Percentiles rank a stretch among this genome's conserved stretches.
These are phyloP conservation scores for Pterostichus madidus DNA, from an alignment of 2,888 invertebrate species.

Conservation along the genomic window DNA sequence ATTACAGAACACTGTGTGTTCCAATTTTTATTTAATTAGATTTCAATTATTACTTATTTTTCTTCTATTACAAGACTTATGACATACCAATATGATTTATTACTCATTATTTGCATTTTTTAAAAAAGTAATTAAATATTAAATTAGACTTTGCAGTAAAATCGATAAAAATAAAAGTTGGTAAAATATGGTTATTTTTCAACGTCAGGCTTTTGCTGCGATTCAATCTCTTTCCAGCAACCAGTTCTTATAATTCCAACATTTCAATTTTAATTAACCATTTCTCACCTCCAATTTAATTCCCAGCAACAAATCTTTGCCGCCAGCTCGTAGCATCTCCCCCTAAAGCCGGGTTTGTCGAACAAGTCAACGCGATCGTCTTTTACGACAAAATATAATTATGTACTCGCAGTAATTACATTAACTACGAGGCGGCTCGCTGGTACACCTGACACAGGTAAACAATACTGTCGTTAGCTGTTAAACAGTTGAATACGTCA, in stretches of 20 bases:
- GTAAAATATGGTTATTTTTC: too few relatives aligned
- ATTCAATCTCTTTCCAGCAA: too few relatives aligned
- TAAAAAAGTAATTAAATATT: too few relatives aligned
- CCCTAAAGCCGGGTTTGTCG: slow-evolving; percentile 22
- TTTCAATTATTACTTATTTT: too few relatives aligned
- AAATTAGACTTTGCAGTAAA: too few relatives aligned
- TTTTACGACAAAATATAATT: slow-evolving; percentile 45
- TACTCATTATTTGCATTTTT: too few relatives aligned
- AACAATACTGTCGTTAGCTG: slow-evolving; percentile 62
- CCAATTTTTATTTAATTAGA: too few relatives aligned
- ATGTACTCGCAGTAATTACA: slow-evolving; percentile 32
- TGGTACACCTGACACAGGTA: slow-evolving; percentile 55
- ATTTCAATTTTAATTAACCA: slow-evolving; percentile 17
- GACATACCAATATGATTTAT: too few relatives aligned
- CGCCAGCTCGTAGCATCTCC: background rate
- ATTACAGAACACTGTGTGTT: too few relatives aligned
- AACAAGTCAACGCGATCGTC: slow-evolving; percentile 28
- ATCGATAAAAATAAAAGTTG: too few relatives aligned
- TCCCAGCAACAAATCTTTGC: background rate
- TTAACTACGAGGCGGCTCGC: slow-evolving; percentile 22
- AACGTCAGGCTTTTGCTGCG: too few relatives aligned
- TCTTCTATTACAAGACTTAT: too few relatives aligned
- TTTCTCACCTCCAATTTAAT: slow-evolving; percentile 4
- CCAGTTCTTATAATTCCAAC: background rate
- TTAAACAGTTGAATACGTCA: slow-evolving; percentile 20